These are phyloP conservation scores for Cryptoblepharus egeriae DNA, from an alignment of 2,797 vertebrate species.

Conservation along the genomic window DNA sequence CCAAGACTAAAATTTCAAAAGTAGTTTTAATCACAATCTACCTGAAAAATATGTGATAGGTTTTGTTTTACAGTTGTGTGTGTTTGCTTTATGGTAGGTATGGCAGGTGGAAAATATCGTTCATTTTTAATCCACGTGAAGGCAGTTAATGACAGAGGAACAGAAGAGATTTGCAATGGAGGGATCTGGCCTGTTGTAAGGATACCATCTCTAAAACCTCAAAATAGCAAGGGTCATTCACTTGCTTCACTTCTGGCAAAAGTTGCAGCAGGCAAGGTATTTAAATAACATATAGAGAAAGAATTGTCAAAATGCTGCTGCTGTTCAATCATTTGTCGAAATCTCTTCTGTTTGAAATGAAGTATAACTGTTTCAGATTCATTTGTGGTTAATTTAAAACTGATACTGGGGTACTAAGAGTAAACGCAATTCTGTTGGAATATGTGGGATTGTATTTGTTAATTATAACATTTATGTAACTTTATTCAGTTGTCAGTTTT, in stretches of 20 bases:
- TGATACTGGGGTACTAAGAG: background rate
- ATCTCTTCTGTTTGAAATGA: background rate
- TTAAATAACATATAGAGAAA: conserved; percentile 48
- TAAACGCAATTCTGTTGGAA: background rate
- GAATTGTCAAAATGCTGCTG: background rate
- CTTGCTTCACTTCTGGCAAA: conserved; percentile 94
- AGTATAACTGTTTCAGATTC: background rate
- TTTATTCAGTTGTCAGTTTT: background rate
- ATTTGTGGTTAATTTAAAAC: conserved; percentile 25
- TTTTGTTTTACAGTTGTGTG: background rate
- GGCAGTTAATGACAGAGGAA: conserved; percentile 90
- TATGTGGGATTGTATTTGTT: background rate
- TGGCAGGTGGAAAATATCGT: conserved; percentile 98
- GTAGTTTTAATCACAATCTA: background rate
- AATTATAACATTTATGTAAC: no score
- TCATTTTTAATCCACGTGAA: conserved; percentile 99
- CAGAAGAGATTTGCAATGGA: conserved; percentile 87
- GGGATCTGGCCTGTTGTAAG: conserved; percentile 91
- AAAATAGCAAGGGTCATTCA: conserved; percentile 90
- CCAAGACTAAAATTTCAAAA: background rate
- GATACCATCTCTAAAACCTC: conserved; percentile 91
- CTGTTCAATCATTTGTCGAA: background rate
- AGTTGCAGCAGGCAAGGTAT: conserved; percentile 96
- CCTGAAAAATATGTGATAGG: background rate
- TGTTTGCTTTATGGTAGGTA: conserved; percentile 78